phyloP scores from a whole-genome alignment of 1,140 invertebrate species.

The Yoshiicerus persimilis region DNA sequence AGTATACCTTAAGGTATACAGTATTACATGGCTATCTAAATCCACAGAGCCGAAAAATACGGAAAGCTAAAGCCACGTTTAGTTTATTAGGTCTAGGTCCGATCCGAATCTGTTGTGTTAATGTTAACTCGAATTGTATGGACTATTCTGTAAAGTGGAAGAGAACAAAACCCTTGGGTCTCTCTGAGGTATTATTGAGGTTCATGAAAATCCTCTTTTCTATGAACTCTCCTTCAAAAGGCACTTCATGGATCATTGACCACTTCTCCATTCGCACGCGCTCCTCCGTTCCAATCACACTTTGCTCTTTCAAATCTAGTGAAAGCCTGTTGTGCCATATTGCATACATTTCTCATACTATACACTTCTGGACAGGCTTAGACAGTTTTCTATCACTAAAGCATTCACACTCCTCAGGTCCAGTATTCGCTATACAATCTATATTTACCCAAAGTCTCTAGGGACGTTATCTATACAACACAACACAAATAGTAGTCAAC shows the following conservation, averaged over 20 bases:
- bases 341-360: no score
- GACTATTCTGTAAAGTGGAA: not conserved
- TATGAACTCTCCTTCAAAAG: not conserved
- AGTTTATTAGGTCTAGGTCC: not conserved
- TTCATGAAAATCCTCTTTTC: conserved; percentile 6
- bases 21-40: not conserved
- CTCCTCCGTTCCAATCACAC: conserved; percentile 21
- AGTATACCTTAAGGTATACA: not conserved
- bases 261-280: conserved; percentile 44
- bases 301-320: not conserved
- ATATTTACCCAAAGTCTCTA: not conserved
- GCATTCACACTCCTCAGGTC: no score
- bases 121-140: not conserved
- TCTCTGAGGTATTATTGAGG: conserved; percentile 17
- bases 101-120: not conserved
- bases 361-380: no score
- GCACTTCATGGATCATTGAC: conserved; percentile 43
- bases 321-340: not conserved
- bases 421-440: no score
- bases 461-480: no score
- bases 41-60: not conserved
- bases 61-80: not conserved
- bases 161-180: not conserved
- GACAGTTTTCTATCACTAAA: no score
- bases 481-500: not conserved